Base-by-base conservation (phyloP, 2,888 invertebrate genomes). In the Acronicta leporina region DNA sequence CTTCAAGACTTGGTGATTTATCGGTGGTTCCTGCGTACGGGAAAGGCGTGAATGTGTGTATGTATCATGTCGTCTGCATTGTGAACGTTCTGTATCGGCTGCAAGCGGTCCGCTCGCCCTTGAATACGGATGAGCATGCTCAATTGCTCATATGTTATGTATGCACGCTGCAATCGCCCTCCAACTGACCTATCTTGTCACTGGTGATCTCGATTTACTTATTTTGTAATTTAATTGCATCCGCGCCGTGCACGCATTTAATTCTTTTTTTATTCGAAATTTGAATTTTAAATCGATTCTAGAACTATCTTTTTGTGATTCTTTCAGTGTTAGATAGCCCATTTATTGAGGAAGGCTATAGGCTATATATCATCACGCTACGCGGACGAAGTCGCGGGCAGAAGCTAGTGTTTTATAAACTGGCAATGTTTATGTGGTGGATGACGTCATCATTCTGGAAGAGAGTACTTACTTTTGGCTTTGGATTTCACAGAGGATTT, bases 91-190 rank as follows among this genome's bases (percentile, higher is more conserved):
- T 73, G 79, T 68, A 65, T 68, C 77, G 81, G 65, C 68, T 87
- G 90, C 91, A 89, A 83, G 84, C 84, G 83, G 80, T 68, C 80
- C 69, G 73, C 70, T 73, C 81, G 90, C 87, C 92, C 91, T 92
- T 92, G 92, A 92, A 92, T 92, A 91, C 87, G 87, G 86, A 92
- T 91, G 87, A 90, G 87, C 76, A 58, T 63, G 38, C 38, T 53
- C 68, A 50, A 56, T 55, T 40, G 63, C 59, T 88, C 84, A 88
- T 91, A 81, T 71, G 69, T 89, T 88, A 91, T 90, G 89, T 85
- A 90, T 89, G 85, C 79, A 73, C 73, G 70, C 68, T 83, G 86
- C 85, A 84, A 79, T 82, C 84, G 81, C 75, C 77, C 79, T 79
- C 79, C 62, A 60, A 49, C 60, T 68, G 78, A 77, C 80, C 75